Conservation (phyloP, 2,888 invertebrate species). For the Didymodactylos carnosus region DNA sequence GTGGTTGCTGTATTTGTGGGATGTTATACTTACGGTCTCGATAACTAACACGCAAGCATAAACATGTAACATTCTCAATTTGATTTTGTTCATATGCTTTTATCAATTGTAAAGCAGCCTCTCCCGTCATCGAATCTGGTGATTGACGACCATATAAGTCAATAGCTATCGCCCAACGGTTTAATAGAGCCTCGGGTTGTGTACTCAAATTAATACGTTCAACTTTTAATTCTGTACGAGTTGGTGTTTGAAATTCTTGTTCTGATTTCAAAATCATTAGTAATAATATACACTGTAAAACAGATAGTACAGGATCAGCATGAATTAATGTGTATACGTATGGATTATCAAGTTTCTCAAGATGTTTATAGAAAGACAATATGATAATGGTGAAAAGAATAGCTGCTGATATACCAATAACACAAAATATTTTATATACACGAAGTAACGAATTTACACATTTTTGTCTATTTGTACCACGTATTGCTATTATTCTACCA, state of each 20-base stretch:
- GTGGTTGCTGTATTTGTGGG: too few species aligned
- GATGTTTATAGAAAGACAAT: not conserved
- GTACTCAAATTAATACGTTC: not conserved
- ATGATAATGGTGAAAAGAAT: not conserved
- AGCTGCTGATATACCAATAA: not conserved
- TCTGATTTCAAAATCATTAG: not conserved
- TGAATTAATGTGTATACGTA: not conserved
- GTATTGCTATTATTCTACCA: not conserved
- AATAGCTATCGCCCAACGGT: not conserved
- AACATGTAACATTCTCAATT: not conserved
- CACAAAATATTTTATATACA: not conserved
- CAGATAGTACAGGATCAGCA: not conserved
- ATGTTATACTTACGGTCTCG: too few species aligned
- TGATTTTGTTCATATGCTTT: not conserved
- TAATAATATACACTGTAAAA: not conserved
- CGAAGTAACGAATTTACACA: not conserved
- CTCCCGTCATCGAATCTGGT: not conserved
- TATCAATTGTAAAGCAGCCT: not conserved
- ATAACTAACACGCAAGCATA: not conserved
- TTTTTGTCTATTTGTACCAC: not conserved
- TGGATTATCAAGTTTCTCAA: not conserved
- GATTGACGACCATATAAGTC: not conserved
- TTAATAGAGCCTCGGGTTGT: not conserved
- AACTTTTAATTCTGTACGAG: not conserved
- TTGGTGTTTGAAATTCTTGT: not conserved